Percentiles rank a stretch among this genome's conserved stretches.
Conservation (phyloP, 2,888 invertebrate species). For the Lithophane semibrunnea region DNA sequence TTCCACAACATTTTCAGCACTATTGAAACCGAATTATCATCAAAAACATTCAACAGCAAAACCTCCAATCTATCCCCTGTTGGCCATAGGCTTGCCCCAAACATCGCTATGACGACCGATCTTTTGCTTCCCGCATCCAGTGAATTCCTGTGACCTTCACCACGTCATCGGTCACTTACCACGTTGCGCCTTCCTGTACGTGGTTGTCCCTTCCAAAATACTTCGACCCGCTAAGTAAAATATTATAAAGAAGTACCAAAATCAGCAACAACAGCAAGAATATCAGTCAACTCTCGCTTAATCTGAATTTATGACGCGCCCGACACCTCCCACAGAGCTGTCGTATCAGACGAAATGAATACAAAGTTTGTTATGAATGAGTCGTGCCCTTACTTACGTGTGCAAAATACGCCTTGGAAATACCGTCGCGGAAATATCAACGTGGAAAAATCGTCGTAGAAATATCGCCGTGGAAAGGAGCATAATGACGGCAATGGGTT, state of each 20-base stretch:
- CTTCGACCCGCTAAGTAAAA: neutral
- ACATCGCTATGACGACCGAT: neutral
- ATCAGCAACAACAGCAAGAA: constrained; percentile 35
- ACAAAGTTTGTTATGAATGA: constrained; percentile 75
- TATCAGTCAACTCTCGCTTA: constrained; percentile 61
- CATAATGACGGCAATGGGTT: constrained; percentile 44
- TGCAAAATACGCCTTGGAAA: constrained; percentile 50
- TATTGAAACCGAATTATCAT: too few species aligned
- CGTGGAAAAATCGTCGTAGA: constrained; percentile 11
- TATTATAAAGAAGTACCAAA: constrained; percentile 29
- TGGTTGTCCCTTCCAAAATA: neutral
- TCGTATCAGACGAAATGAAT: constrained; percentile 73
- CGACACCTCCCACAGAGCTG: constrained; percentile 69
- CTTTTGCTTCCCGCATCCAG: neutral
- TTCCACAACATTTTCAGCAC: neutral
- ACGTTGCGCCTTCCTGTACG: too few species aligned
- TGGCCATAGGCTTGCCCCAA: neutral
- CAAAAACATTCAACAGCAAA: too few species aligned
- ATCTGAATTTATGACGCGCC: constrained; percentile 76
- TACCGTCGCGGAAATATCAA: constrained; percentile 31
- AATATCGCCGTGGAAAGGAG: constrained; percentile 10
- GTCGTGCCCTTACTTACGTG: constrained; percentile 64
- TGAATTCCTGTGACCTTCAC: neutral
- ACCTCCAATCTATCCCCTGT: neutral
- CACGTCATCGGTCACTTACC: neutral